These are phyloP conservation scores for Sisyra nigra DNA, from an alignment of 2,888 invertebrate genomes.

Conservation along the genomic window DNA sequence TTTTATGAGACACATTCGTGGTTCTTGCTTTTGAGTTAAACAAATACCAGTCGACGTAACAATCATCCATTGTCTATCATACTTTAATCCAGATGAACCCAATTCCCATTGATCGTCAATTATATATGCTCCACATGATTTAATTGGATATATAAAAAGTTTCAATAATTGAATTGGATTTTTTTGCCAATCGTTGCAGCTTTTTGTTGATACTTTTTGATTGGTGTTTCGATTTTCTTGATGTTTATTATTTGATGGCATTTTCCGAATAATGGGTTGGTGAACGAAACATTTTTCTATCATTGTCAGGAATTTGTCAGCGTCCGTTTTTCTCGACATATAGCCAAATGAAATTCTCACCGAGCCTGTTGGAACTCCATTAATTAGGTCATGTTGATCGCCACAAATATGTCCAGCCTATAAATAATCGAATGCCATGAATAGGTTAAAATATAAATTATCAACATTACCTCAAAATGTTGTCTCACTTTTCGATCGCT, in stretches of 20 bases:
- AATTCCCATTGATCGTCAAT: conserved; percentile 52
- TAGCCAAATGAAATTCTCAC: conserved; percentile 86
- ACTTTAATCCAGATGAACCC: conserved; percentile 60
- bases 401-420: conserved; percentile 82
- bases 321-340: conserved; percentile 61
- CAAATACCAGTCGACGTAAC: conserved; percentile 64
- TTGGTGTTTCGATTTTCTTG: conserved; percentile 5
- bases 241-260: conserved; percentile 15
- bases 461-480: conserved; percentile 46
- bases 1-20: conserved; percentile 59
- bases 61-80: conserved; percentile 91
- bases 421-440: conserved; percentile 13
- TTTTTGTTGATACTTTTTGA: conserved; percentile 1
- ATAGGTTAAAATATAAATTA: neutral
- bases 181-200: conserved; percentile 7
- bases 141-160: conserved; percentile 71
- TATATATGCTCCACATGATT: conserved; percentile 75
- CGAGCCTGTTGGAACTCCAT: conserved; percentile 83
- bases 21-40: conserved; percentile 74
- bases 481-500: conserved; percentile 50
- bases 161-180: conserved; percentile 10
- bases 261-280: conserved; percentile 25
- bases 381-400: conserved; percentile 68
- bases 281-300: conserved; percentile 58
- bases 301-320: conserved; percentile 53